Percentiles rank a stretch among this genome's conserved stretches.
These are phyloP conservation scores for Astropecten irregularis DNA, from an alignment of 53 echinoderm and acorn worm genomes.

Conservation along the genomic window DNA sequence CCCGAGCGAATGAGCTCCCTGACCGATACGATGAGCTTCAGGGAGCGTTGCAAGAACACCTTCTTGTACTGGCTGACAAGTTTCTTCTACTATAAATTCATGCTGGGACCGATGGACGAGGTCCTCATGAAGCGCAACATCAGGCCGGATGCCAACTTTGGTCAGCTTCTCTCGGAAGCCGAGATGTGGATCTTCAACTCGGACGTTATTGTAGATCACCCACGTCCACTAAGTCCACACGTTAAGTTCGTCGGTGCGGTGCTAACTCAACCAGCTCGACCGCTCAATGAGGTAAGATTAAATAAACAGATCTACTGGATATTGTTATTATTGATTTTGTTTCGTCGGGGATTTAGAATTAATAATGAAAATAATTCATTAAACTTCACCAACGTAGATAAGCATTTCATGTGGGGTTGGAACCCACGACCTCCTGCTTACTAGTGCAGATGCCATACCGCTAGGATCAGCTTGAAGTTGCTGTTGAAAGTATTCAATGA, in stretches of 20 bases:
- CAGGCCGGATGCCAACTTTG: background rate
- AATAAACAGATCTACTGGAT: too few relatives aligned
- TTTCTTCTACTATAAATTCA: background rate
- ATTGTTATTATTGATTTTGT: too few relatives aligned
- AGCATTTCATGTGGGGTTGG: too few relatives aligned
- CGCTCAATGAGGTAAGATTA: background rate
- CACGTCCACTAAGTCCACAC: background rate
- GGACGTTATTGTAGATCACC: background rate
- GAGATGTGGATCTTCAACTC: slow-evolving; percentile 6
- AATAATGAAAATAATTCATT: too few relatives aligned
- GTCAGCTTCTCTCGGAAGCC: background rate
- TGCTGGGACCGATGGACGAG: background rate
- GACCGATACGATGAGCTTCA: background rate
- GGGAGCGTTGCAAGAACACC: background rate
- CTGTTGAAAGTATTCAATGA: too few relatives aligned
- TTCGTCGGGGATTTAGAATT: too few relatives aligned
- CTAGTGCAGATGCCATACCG: too few relatives aligned
- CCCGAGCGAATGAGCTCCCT: background rate
- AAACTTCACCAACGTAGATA: too few relatives aligned
- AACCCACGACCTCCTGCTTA: too few relatives aligned
- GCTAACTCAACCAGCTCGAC: background rate
- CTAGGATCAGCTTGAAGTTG: too few relatives aligned
- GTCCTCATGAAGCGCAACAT: background rate
- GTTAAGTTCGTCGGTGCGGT: background rate
- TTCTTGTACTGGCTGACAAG: background rate